Conservation (phyloP, 2,888 invertebrate species). For the Polyommatus icarus region DNA sequence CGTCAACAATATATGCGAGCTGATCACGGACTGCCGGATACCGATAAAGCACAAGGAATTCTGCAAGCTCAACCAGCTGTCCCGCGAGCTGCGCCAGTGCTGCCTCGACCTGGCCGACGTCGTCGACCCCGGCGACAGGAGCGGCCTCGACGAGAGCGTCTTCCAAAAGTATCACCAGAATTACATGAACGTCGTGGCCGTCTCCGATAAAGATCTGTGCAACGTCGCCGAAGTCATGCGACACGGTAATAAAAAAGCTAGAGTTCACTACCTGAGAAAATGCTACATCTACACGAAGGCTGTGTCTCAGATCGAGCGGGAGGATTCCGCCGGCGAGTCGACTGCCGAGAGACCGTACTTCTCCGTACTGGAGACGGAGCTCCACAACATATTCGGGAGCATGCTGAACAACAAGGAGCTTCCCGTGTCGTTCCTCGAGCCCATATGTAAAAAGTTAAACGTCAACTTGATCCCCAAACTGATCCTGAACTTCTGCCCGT, state of each 20-base stretch:
- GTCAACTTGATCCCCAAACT: conserved; percentile 88
- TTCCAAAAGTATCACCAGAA: conserved; percentile 72
- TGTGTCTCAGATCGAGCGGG: conserved; percentile 74
- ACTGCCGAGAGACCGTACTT: conserved; percentile 66
- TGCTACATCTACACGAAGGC: conserved; percentile 81
- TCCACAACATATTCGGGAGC: conserved; percentile 83
- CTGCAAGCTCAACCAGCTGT: conserved; percentile 70
- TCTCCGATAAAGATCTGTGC: conserved; percentile 72
- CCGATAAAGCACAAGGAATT: conserved; percentile 76
- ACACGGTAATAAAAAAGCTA: conserved; percentile 62
- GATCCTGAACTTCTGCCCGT: conserved; percentile 86
- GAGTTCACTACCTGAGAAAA: conserved; percentile 74
- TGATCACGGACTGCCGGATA: conserved; percentile 70
- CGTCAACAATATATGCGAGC: conserved; percentile 67
- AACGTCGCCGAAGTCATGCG: conserved; percentile 66
- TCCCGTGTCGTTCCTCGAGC: conserved; percentile 84
- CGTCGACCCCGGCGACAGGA: conserved; percentile 51
- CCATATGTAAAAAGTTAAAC: conserved; percentile 84
- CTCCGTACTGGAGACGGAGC: conserved; percentile 73
- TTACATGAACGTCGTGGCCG: conserved; percentile 74
- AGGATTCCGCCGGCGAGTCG: conserved; percentile 56
- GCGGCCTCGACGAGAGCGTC: conserved; percentile 57
- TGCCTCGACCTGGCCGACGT: conserved; percentile 72
- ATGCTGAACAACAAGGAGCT: conserved; percentile 84
- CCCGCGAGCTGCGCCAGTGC: conserved; percentile 69